Evolutionary conservation across 2,888 invertebrate genomes (phyloP).

Genomic region (Cyrtodaria siliqua): DNA sequence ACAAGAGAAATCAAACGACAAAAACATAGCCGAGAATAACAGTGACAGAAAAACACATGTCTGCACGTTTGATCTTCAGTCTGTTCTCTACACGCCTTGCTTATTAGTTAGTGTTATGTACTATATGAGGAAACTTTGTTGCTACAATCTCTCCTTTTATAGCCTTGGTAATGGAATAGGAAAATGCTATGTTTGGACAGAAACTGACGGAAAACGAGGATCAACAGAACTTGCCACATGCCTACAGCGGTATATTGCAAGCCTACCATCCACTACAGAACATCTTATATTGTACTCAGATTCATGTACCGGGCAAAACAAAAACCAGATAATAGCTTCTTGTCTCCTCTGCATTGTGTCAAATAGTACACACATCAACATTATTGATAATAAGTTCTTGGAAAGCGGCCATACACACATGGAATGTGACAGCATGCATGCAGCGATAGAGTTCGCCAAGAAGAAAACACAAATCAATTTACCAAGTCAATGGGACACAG

Average conservation of each 20-base stretch:
- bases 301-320: constrained; percentile 48
- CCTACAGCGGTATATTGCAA: constrained; percentile 1
- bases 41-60: too few species aligned
- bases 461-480: constrained; percentile 38
- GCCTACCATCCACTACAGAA: constrained; percentile 19
- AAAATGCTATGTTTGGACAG: constrained; percentile 19
- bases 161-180: constrained; percentile 23
- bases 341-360: constrained; percentile 15
- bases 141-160: constrained; percentile 43
- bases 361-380: background rate
- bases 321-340: constrained; percentile 51
- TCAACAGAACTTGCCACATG: constrained; percentile 42
- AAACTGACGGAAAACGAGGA: constrained; percentile 22
- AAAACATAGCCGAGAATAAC: too few species aligned
- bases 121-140: constrained; percentile 43
- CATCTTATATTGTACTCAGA: constrained; percentile 39
- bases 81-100: too few species aligned
- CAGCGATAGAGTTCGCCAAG: constrained; percentile 44
- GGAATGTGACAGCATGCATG: constrained; percentile 50
- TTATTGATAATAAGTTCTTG: constrained; percentile 41
- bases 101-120: constrained; percentile 40
- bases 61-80: too few species aligned
- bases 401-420: constrained; percentile 51
- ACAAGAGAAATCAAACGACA: too few species aligned
- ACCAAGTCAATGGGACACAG: constrained; percentile 43